phyloP scores from a whole-genome alignment of 2,113 vertebrate species.

The Alectura lathami region DNA sequence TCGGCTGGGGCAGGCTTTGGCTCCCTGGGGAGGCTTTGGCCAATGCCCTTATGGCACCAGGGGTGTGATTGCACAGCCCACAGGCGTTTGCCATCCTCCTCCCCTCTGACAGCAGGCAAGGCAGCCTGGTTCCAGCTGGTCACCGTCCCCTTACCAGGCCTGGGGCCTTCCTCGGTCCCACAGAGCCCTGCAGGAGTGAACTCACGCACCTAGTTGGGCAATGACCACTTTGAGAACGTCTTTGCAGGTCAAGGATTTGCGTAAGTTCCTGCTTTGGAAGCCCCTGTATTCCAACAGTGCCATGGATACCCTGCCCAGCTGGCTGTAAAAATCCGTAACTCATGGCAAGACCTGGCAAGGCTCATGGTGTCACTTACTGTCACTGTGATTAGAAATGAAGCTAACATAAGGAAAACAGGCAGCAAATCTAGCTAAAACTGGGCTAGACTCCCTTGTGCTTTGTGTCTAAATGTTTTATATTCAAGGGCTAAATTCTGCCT shows the following conservation, averaged over 20 bases:
- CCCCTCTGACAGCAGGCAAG: neutral
- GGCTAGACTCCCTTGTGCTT: neutral
- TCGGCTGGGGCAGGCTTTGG: neutral
- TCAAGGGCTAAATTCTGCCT: neutral
- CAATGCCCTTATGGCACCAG: neutral
- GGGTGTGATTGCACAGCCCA: neutral
- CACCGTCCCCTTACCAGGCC: neutral
- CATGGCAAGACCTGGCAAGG: neutral
- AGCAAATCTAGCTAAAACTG: neutral
- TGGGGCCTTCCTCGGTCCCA: neutral
- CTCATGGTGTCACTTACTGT: neutral
- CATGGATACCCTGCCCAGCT: accelerated
- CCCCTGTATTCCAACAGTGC: neutral
- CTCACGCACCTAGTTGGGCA: neutral
- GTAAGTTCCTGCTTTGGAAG: neutral
- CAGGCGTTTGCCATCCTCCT: accelerated
- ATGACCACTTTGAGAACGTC: neutral
- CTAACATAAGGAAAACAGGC: neutral
- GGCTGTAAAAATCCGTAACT: neutral
- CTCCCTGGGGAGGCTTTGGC: neutral
- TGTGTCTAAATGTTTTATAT: neutral
- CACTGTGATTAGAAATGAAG: neutral
- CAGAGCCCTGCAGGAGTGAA: neutral
- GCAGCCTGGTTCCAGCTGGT: neutral
- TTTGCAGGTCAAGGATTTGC: neutral